These are phyloP conservation scores for Paralinhomoeus sp. DNA, from an alignment of 2,888 invertebrate genomes.

Conservation along the genomic window DNA sequence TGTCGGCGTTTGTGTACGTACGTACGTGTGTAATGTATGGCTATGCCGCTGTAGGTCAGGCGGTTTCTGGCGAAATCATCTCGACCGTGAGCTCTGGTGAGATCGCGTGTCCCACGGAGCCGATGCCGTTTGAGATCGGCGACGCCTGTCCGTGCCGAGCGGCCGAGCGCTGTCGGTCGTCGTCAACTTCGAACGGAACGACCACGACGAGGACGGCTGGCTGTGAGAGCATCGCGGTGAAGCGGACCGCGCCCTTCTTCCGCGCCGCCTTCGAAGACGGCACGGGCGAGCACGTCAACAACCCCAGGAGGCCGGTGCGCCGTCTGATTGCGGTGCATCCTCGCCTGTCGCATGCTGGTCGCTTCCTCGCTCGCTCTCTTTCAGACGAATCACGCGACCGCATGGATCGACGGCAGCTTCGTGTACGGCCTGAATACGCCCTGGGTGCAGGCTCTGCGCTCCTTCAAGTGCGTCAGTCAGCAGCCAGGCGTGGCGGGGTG, in stretches of 20 bases:
- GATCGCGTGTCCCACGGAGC: constrained; percentile 32
- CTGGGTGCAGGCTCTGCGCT: constrained; percentile 20
- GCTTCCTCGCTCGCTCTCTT: too few relatives aligned
- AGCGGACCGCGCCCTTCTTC: constrained; percentile 33
- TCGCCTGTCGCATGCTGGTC: too few relatives aligned
- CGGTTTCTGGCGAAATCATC: constrained; percentile 40
- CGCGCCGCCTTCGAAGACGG: constrained; percentile 35
- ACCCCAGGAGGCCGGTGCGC: constrained; percentile 38
- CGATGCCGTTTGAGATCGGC: constrained; percentile 26
- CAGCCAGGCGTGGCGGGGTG: too few relatives aligned
- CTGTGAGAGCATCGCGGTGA: constrained; percentile 6
- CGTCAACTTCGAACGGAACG: too few relatives aligned
- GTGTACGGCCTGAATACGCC: constrained; percentile 23
- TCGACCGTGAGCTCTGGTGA: constrained; percentile 39
- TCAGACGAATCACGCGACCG: constrained; percentile 24
- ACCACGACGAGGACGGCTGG: too few relatives aligned
- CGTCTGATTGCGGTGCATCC: not conserved
- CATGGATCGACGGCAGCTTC: constrained; percentile 26
- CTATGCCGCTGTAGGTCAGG: constrained; percentile 32
- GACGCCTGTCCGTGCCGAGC: constrained; percentile 17
- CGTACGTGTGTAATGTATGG: too few relatives aligned
- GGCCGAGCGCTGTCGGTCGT: not conserved
- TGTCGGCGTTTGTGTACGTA: not conserved
- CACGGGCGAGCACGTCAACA: constrained; percentile 37
- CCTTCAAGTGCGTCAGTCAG: constrained; percentile 7